Conservation (phyloP, 2,113 vertebrate genomes). For the Pycnonotus jocosus region DNA sequence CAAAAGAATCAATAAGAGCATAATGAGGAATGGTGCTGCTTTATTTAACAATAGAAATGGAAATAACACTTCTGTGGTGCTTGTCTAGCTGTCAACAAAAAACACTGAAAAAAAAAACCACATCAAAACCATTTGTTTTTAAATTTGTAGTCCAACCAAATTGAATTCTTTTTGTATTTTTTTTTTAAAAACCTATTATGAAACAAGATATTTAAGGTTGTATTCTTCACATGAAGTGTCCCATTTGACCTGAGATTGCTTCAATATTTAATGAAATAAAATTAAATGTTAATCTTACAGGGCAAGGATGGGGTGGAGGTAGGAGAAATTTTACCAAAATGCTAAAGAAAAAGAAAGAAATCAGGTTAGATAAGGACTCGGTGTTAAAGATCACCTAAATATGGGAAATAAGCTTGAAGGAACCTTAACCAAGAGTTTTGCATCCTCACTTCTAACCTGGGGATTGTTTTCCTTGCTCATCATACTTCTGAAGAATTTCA, state of each 20-base stretch:
- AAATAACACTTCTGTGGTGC: neutral
- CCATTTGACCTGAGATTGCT: neutral
- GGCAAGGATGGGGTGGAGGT: fast-evolving
- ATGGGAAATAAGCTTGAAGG: neutral
- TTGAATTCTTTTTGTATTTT: neutral
- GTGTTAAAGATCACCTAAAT: neutral
- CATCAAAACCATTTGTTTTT: neutral
- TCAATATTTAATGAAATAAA: neutral
- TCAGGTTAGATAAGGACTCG: neutral
- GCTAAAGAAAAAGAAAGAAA: neutral
- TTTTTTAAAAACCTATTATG: neutral
- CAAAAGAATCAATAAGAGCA: neutral
- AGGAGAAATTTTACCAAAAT: neutral
- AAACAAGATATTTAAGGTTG: neutral
- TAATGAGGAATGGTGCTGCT: neutral
- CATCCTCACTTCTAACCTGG: neutral
- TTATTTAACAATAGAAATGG: neutral
- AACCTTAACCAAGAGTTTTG: neutral
- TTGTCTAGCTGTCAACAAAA: neutral
- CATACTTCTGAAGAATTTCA: neutral
- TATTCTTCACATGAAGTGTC: neutral
- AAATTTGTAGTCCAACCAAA: neutral
- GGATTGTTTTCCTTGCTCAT: neutral
- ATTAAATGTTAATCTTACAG: neutral
- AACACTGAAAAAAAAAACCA: neutral